Base-by-base conservation (phyloP, 2,113 vertebrate species). In the Corythaixoides concolor region DNA sequence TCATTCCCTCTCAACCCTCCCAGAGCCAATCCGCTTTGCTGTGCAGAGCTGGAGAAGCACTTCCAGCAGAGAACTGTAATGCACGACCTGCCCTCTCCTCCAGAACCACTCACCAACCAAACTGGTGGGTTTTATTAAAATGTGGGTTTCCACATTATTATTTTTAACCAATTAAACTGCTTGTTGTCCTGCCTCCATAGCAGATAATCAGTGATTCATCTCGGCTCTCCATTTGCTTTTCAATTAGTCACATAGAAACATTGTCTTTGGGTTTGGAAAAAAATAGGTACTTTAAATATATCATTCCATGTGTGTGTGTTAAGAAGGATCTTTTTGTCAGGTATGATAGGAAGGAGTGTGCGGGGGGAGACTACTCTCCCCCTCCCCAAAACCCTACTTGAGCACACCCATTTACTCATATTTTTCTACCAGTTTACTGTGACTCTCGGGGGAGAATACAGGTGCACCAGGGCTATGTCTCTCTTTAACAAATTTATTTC, bases 11-110 rank as follows among this genome's bases (percentile, higher is more conserved):
- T 0, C 47, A 68, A 17, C 12, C 11, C n/a, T 39, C 11, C 21
- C 26, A 41, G 27, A 19, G 35, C 24, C 16, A 8, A n/a, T 16
- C 2, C 0, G 0, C 30, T 78, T 45, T 27, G 33, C 11, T 37
- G 11, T 22, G 39, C 17, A 60, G 32, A 91, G 16, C 47, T 89
- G 56, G 24, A 64, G 50, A 87, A 69, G 27, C 1, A 1, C 23
- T 79, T 79, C 24, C 19, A 89, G 56, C 47, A 55, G 43, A 21
- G 22, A 75, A 37, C 15, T 30, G 12, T 30, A 41, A 67, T n/a
- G 15, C 19, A 70, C 10, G 39, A 33, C 17, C 15, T 59, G 63
- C 63, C 32, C 16, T 72, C 18, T 74, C 39, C 23, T 84, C 55
- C 30, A 56, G 45, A 73, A 59, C 47, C 72, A 72, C 56, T 23